Conservation (phyloP, 2,797 vertebrate genomes). For the Halcyon leucocephala region DNA sequence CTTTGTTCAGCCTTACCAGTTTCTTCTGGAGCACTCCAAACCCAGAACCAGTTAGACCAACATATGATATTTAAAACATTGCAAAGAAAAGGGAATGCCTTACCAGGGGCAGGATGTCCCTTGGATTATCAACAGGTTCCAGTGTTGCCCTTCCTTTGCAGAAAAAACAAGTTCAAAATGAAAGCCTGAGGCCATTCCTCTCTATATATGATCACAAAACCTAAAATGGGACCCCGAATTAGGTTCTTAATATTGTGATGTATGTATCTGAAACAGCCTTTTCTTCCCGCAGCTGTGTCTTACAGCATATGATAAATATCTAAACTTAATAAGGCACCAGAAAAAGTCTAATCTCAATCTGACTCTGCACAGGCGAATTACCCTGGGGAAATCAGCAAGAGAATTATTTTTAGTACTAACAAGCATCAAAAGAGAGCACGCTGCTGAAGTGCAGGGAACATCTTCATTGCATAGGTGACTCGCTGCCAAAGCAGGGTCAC, state of each 20-base stretch:
- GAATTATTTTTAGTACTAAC: conserved; percentile 37
- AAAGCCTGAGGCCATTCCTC: not conserved
- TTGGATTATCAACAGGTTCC: not conserved
- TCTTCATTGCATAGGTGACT: not conserved
- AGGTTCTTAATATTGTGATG: too few relatives aligned
- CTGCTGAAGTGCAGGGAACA: not conserved
- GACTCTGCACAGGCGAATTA: conserved; percentile 25
- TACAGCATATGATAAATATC: not conserved
- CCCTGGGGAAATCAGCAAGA: conserved; percentile 38
- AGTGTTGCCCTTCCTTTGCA: not conserved
- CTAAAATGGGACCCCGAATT: not conserved
- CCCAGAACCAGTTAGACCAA: not conserved
- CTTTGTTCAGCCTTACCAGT: not conserved
- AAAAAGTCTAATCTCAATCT: conserved; percentile 20
- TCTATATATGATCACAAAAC: not conserved
- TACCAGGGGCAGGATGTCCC: not conserved
- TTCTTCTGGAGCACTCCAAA: not conserved
- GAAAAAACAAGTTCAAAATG: not conserved
- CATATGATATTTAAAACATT: not conserved
- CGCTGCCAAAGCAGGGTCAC: not conserved
- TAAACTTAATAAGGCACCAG: not conserved
- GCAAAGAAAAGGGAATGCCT: not conserved
- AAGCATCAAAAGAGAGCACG: not conserved
- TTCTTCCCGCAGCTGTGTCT: not conserved
- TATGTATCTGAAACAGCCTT: not conserved